Base-by-base conservation (phyloP, 2,113 vertebrate species). In the Cololabis saira region DNA sequence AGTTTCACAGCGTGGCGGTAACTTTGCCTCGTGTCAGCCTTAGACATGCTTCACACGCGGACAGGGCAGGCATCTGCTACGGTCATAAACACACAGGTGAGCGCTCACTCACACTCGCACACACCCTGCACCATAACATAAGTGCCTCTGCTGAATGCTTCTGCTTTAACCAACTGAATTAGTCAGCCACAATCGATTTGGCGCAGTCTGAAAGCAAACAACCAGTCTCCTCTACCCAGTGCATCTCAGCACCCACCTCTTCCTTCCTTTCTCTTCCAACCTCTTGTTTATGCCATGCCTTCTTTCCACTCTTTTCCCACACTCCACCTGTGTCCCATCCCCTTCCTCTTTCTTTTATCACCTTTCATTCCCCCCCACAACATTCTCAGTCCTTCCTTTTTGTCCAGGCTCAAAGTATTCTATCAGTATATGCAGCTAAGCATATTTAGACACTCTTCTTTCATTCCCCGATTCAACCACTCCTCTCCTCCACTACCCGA, bases 181-280 rank as follows among this genome's bases (percentile, higher is more conserved):
- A 91, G 83, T 84, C 80, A 88, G 87, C 86, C 87, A 89, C 90
- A 90, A 91, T 91, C 82, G 86, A 91, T 90, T 91, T 90, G 88
- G 90, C 88, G 76, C 86, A 83, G 75, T 89, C 85, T 91, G 85
- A 88, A 89, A 90, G 87, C 83, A 81, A 86, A 87, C 81, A 82
- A 67, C 83, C 85, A 87, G 82, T 86, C 83, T 82, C 81, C 74
- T 79, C 81, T 73, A 71, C 56, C 51, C 73, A 64, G 57, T 78
- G 80, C 81, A 71, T 80, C 74, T 79, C 77, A 74, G 75, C 80
- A 71, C 67, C 71, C 61, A 22, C 1, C 71, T 51, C 66, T 57
- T 76, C 55, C 72, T 59, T 71, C 64, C 63, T 57, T 27, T 49
- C 58, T 53, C 70, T 64, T 37, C 30, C 45, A 71, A 51, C 59